Conservation (phyloP, 2,888 invertebrate genomes). For the Macaria liturata region DNA sequence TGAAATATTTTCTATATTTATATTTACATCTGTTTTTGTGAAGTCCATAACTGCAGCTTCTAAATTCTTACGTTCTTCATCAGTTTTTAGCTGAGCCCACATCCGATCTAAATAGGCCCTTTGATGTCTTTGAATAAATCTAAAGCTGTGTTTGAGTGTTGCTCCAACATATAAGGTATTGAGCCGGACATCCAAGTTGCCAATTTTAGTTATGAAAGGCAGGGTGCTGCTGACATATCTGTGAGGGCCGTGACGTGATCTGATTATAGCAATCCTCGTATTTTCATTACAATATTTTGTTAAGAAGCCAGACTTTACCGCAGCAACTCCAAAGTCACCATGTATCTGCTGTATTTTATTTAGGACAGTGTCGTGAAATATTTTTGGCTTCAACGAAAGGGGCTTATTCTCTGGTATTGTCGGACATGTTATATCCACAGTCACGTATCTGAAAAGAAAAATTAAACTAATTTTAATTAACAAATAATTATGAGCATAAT, state of each 20-base stretch:
- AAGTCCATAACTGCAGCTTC: slow-evolving; percentile 76
- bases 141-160: slow-evolving; percentile 90
- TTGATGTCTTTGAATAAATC: slow-evolving; percentile 88
- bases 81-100: slow-evolving; percentile 84
- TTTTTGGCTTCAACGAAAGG: slow-evolving; percentile 74
- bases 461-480: neutral
- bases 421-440: slow-evolving; percentile 84
- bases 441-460: slow-evolving; percentile 84
- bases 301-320: slow-evolving; percentile 87
- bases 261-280: slow-evolving; percentile 89
- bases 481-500: neutral
- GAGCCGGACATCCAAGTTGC: slow-evolving; percentile 83
- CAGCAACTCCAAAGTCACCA: slow-evolving; percentile 90
- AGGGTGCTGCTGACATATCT: slow-evolving; percentile 86
- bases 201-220: slow-evolving; percentile 87
- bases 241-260: slow-evolving; percentile 90
- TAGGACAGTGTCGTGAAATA: slow-evolving; percentile 83
- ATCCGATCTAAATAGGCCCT: slow-evolving; percentile 84
- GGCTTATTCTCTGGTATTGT: slow-evolving; percentile 74
- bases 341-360: slow-evolving; percentile 86
- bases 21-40: slow-evolving; percentile 70
- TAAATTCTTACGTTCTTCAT: slow-evolving; percentile 84
- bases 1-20: slow-evolving; percentile 69
- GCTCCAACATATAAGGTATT: slow-evolving; percentile 89
- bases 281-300: slow-evolving; percentile 91